Conservation (phyloP, 2,888 invertebrate species). For the Harpalus rufipes region DNA sequence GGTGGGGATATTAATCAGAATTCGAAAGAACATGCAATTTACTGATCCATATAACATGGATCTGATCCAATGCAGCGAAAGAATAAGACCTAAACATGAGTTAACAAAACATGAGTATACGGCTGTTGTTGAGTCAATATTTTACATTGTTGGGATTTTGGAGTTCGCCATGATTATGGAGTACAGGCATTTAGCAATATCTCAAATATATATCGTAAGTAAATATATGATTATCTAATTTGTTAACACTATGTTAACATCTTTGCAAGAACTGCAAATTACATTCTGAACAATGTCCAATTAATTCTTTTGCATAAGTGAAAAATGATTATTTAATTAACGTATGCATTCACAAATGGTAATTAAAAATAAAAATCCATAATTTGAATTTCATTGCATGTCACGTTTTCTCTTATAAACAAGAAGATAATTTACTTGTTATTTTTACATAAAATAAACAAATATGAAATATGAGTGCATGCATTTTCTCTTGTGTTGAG, state of each 20-base stretch:
- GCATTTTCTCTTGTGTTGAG: not conserved
- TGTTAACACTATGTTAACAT: not conserved
- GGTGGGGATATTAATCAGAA: too few relatives aligned
- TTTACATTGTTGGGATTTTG: too few relatives aligned
- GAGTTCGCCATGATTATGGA: too few relatives aligned
- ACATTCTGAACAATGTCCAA: not conserved
- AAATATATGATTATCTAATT: too few relatives aligned
- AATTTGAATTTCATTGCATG: conserved; percentile 25
- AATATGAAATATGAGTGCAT: not conserved
- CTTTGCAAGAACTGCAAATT: not conserved
- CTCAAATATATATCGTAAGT: too few relatives aligned
- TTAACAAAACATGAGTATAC: too few relatives aligned
- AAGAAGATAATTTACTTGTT: not conserved
- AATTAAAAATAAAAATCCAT: conserved; percentile 25
- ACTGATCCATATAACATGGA: too few relatives aligned
- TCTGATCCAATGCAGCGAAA: too few relatives aligned
- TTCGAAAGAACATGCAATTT: too few relatives aligned
- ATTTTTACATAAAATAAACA: not conserved
- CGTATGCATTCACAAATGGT: not conserved
- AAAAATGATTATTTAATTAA: conserved; percentile 10
- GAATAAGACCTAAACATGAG: too few relatives aligned
- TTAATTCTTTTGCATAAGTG: conserved; percentile 16
- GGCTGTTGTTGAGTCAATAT: too few relatives aligned
- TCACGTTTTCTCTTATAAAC: conserved; percentile 1
- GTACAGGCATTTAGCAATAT: too few relatives aligned